phyloP scores from a whole-genome alignment of 2,113 vertebrate species.

The Pleuronectes platessa region DNA sequence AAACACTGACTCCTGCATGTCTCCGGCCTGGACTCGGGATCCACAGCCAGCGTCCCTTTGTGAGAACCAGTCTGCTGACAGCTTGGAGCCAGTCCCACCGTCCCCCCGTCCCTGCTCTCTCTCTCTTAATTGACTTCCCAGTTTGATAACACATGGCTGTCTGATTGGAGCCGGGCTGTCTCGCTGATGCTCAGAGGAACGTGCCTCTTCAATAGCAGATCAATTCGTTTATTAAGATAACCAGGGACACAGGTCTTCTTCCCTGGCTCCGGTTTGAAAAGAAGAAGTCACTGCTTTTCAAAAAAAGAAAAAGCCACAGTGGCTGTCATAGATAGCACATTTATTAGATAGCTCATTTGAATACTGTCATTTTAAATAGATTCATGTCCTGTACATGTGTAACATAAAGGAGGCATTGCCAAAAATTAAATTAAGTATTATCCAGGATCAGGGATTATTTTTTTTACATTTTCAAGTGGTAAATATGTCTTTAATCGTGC shows the following conservation, averaged over 20 bases:
- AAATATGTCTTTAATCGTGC: slow-evolving; percentile 61
- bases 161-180: slow-evolving; percentile 83
- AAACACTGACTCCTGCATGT: slow-evolving; percentile 70
- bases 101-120: slow-evolving; percentile 20
- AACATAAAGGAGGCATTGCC: slow-evolving; percentile 11
- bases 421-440: slow-evolving; percentile 18
- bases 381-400: slow-evolving; percentile 2
- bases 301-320: neutral
- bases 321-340: neutral
- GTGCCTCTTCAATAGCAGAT: slow-evolving; percentile 83
- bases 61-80: slow-evolving; percentile 75
- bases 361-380: neutral
- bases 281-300: slow-evolving; percentile 17
- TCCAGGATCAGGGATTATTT: slow-evolving; percentile 23
- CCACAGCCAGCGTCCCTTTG: slow-evolving; percentile 60
- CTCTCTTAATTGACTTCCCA: slow-evolving; percentile 83
- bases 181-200: slow-evolving; percentile 82
- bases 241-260: slow-evolving; percentile 73
- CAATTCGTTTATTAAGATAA: slow-evolving; percentile 86
- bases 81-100: slow-evolving; percentile 76
- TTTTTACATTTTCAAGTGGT: slow-evolving; percentile 13
- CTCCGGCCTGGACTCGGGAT: slow-evolving; percentile 62
- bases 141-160: slow-evolving; percentile 83
- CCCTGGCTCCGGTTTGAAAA: slow-evolving; percentile 57
- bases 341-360: neutral